phyloP scores from a whole-genome alignment of 2,888 invertebrate genomes.

The Sinotaia quadrata region DNA sequence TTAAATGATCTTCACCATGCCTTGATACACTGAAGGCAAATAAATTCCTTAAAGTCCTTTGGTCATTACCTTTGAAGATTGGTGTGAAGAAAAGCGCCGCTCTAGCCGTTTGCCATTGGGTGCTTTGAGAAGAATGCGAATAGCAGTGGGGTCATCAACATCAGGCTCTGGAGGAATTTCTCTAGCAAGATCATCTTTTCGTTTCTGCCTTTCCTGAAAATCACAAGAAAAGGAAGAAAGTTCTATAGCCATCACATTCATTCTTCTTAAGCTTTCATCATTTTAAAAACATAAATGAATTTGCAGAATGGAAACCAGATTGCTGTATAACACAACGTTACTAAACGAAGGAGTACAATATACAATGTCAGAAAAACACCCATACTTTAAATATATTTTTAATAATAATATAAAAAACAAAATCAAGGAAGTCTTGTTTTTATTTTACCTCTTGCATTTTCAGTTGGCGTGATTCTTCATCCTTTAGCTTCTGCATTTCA shows the following conservation, averaged over 20 bases:
- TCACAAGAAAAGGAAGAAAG: no score
- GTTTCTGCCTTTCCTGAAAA: conserved; percentile 70
- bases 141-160: conserved; percentile 79
- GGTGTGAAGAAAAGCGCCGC: conserved; percentile 84
- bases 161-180: conserved; percentile 80
- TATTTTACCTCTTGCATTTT: conserved; percentile 9
- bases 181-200: conserved; percentile 71
- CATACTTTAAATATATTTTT: no score
- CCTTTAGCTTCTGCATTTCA: conserved; percentile 61
- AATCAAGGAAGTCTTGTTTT: no score
- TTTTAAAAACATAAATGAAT: no score
- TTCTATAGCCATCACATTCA: no score
- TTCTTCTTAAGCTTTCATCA: no score
- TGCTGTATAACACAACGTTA: no score
- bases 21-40: not conserved
- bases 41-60: no score
- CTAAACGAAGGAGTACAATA: no score
- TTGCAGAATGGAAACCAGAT: no score
- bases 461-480: conserved; percentile 36
- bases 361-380: no score
- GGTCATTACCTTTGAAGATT: conserved; percentile 83
- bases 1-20: not conserved
- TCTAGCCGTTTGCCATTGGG: conserved; percentile 91
- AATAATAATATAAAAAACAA: no score
- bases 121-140: conserved; percentile 91